Percentiles rank a stretch among this genome's conserved stretches.
phyloP scores from a whole-genome alignment of 2,797 vertebrate genomes.

The Prionace glauca region DNA sequence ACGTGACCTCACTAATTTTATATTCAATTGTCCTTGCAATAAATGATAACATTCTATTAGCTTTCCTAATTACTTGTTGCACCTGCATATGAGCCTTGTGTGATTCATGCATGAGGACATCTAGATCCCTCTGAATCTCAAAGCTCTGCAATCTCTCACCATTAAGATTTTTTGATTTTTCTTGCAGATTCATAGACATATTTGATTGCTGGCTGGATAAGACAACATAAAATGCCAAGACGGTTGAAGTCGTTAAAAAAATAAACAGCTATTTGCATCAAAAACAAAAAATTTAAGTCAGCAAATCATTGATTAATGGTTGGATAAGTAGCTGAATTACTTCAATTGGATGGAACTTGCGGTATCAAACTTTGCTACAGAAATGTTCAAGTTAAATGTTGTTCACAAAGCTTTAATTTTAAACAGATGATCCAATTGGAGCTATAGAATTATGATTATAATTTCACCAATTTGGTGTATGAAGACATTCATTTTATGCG shows the following conservation, averaged over 20 bases:
- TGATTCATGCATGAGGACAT: no score
- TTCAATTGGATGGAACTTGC: neutral
- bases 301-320: neutral
- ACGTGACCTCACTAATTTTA: no score
- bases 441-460: neutral
- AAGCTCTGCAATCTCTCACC: no score
- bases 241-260: neutral
- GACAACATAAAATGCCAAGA: neutral
- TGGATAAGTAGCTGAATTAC: neutral
- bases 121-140: no score
- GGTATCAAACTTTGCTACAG: neutral
- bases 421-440: no score
- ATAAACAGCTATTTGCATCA: neutral
- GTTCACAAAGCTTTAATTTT: no score
- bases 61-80: no score
- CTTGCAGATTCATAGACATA: neutral
- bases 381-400: no score
- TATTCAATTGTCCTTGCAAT: no score
- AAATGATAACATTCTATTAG: no score
- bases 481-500: neutral
- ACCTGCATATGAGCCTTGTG: no score
- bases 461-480: neutral
- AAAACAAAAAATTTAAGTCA: neutral
- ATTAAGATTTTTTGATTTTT: no score
- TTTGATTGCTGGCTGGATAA: neutral